These are phyloP conservation scores for Vireo griseus DNA, from an alignment of 2,797 vertebrate species.

Conservation along the genomic window DNA sequence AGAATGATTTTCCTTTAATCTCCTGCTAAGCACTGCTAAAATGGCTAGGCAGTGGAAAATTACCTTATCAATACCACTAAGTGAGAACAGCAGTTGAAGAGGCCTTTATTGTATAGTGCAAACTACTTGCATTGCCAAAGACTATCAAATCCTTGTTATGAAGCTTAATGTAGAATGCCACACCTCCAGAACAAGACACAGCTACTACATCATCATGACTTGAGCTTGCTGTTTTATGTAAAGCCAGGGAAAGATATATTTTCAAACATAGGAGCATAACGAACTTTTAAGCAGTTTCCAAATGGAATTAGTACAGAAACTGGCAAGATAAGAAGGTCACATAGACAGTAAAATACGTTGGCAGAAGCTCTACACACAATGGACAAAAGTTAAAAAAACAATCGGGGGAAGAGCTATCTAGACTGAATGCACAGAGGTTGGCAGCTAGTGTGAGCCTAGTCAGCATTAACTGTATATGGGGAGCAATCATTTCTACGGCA, in stretches of 20 bases:
- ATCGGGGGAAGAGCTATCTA: rapidly evolving
- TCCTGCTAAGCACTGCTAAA: slow-evolving; percentile 28
- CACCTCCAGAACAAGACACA: background rate
- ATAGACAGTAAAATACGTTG: background rate
- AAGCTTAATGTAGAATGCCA: background rate
- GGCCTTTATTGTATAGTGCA: background rate
- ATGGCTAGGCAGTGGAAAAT: slow-evolving; percentile 55
- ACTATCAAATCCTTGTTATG: background rate
- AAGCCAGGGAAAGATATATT: background rate
- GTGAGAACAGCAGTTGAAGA: background rate
- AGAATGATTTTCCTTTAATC: slow-evolving; percentile 43
- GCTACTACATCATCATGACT: background rate
- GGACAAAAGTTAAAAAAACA: background rate
- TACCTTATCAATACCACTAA: slow-evolving; percentile 40
- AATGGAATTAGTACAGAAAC: background rate
- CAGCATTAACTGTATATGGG: background rate
- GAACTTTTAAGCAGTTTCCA: background rate
- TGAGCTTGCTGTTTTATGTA: background rate
- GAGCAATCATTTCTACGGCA: background rate
- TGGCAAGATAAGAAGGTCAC: background rate
- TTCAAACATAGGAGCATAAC: background rate
- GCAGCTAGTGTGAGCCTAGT: background rate
- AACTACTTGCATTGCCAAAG: background rate
- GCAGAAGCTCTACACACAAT: background rate
- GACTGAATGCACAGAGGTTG: background rate